Base-by-base conservation (phyloP, 2,797 vertebrate species). In the Clarias fuscus region DNA sequence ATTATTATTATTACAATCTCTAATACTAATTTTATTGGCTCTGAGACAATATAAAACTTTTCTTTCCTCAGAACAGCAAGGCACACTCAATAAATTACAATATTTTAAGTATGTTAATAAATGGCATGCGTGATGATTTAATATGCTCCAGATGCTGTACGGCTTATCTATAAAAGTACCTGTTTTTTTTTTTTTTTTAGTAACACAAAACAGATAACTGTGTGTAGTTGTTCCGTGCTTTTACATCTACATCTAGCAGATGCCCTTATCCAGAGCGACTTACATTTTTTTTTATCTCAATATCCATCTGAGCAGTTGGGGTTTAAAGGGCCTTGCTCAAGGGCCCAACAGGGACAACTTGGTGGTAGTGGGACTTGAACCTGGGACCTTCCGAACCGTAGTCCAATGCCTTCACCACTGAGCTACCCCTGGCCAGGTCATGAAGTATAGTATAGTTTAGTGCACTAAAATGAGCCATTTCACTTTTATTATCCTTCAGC, bases 31-130 rank as follows among this genome's bases (percentile, higher is more conserved):
- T 91, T 88, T 90, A 88, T 87, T 85, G 90, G 83, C 87, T 89
- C 88, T 87, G 88, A 77, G 81, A 73, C 89, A 81, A 85, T 86
- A 90, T 89, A 82, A 82, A 84, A 88, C 82, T 53, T 24, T 40
- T 87, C 67, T 90, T 91, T 93, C 89, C 91, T 91, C 90, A 76
- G 86, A 90, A 93, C 92, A 92, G 90, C 91, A 82, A 86, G 87
- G 86, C 88, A 90, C 90, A 92, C 90, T 91, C 70, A 84, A 90
- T 90, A 91, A 92, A 92, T 93, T 88, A 92, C 90, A 91, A 86
- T 72, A 85, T 90, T 92, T 91, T 87, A 92, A 76, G 83, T 91
- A 89, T 84, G 90, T 89, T 93, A 92, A 92, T 93, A 93, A 94
- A 93, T 89, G 88, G 91, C 89, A 90, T 83, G 91, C 80, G 91